phyloP scores from a whole-genome alignment of 2,113 vertebrate genomes.

The Cichladusa arquata region DNA sequence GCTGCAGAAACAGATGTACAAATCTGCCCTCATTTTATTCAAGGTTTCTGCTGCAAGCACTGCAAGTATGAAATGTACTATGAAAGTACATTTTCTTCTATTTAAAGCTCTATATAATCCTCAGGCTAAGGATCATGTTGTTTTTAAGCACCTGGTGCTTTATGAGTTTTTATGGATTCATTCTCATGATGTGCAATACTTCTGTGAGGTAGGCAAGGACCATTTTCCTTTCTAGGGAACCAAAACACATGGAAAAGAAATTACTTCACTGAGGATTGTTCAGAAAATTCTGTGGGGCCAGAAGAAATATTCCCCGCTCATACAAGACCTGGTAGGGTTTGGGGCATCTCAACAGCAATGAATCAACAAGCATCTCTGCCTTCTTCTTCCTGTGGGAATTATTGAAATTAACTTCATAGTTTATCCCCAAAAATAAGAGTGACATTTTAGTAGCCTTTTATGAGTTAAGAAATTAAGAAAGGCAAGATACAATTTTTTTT shows the following conservation, averaged over 20 bases:
- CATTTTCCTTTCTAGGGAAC: neutral
- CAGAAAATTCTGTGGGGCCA: neutral
- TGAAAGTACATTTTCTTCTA: neutral
- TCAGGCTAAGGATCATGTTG: neutral
- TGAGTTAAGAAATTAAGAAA: neutral
- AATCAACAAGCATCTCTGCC: neutral
- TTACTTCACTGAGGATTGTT: neutral
- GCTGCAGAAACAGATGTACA: neutral
- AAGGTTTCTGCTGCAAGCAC: neutral
- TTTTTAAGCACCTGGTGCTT: neutral
- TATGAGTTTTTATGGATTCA: neutral
- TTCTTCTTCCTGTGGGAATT: neutral
- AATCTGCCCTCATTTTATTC: neutral
- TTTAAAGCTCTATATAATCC: neutral
- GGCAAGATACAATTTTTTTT: accelerated
- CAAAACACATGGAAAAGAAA: neutral
- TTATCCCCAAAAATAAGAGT: neutral
- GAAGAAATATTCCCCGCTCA: neutral
- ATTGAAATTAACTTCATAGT: neutral
- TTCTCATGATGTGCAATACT: neutral
- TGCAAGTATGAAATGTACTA: too few relatives aligned
- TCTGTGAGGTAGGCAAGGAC: neutral
- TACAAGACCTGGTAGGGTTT: neutral
- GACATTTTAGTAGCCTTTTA: neutral
- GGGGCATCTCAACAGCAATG: neutral